These are phyloP conservation scores for Microctonus aethiopoides DNA, from an alignment of 2,888 invertebrate genomes.

Conservation along the genomic window DNA sequence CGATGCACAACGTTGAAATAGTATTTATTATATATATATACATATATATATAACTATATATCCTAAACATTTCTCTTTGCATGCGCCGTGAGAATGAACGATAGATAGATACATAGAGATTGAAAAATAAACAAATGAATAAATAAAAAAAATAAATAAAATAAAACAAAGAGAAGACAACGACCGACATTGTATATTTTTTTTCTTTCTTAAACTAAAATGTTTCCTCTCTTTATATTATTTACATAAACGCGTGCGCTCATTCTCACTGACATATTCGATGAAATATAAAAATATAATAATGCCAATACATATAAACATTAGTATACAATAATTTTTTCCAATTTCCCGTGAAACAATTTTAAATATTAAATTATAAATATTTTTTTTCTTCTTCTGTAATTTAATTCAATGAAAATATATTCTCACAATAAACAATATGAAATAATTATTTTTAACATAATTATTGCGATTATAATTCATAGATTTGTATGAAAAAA, in stretches of 20 bases:
- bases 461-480: neutral
- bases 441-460: neutral
- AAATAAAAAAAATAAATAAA: neutral
- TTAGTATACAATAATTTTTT: neutral
- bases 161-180: neutral
- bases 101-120: neutral
- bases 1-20: conserved; percentile 5
- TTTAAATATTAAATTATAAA: neutral
- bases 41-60: neutral
- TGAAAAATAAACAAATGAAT: neutral
- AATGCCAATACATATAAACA: neutral
- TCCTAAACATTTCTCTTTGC: neutral
- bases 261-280: neutral
- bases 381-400: no score
- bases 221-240: neutral
- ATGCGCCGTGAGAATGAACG: neutral
- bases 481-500: neutral
- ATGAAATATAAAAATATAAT: neutral
- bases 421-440: neutral
- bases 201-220: no score
- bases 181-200: conserved; percentile 1
- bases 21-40: neutral
- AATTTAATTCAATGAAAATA: neutral
- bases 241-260: neutral
- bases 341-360: neutral